Conservation (phyloP, 2,113 vertebrate genomes). For the Oreochromis aureus region DNA sequence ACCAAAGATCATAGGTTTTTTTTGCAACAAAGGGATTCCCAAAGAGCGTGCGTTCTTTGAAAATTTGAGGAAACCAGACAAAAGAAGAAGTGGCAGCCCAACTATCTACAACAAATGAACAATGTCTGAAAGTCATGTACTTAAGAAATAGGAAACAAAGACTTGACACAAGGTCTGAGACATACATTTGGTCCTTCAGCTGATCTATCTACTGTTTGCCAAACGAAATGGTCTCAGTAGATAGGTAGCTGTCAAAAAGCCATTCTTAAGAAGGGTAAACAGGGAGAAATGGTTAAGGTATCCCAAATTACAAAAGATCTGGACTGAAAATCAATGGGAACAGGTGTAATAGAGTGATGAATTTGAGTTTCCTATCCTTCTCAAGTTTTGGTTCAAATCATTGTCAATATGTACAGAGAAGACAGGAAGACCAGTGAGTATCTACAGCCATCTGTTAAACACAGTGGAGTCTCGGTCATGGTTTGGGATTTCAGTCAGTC, state of each 20-base stretch:
- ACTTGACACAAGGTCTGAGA: background rate
- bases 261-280: background rate
- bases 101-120: background rate
- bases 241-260: background rate
- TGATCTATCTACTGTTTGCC: background rate
- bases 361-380: no score
- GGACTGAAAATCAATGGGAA: background rate
- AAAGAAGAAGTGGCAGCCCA: background rate
- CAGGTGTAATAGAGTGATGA: background rate
- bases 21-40: background rate
- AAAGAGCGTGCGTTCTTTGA: background rate
- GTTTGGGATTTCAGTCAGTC: background rate
- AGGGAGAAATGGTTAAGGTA: background rate
- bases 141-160: background rate
- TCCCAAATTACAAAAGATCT: background rate
- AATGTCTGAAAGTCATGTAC: background rate
- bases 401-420: background rate
- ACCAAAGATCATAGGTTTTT: background rate
- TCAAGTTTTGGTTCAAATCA: background rate
- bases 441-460: background rate
- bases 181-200: background rate
- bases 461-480: background rate
- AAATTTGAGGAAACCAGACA: background rate
- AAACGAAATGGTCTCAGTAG: background rate
- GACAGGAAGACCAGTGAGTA: background rate